Conservation (phyloP, 2,113 vertebrate genomes). For the Brachypodius melanocephalos region DNA sequence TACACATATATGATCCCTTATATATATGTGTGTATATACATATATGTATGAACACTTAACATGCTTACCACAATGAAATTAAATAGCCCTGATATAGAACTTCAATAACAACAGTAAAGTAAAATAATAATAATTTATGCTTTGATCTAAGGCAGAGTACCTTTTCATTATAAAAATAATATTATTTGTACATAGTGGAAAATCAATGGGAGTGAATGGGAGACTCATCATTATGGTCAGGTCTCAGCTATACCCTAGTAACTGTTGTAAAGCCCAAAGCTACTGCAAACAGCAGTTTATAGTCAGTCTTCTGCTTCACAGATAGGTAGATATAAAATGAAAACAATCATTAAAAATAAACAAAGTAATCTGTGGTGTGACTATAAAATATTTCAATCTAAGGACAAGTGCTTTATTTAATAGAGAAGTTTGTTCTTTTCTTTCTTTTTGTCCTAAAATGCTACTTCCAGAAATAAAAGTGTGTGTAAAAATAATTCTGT, state of each 20-base stretch:
- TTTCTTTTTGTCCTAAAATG: not conserved
- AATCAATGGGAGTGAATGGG: not conserved
- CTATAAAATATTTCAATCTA: not conserved
- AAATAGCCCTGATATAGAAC: not conserved
- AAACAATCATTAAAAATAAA: not conserved
- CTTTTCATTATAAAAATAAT: not conserved
- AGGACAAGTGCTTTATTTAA: not conserved
- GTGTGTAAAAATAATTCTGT: slow-evolving; percentile 19
- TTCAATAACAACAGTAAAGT: not conserved
- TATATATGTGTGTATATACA: not conserved
- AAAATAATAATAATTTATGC: not conserved
- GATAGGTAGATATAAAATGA: not conserved
- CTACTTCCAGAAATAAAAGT: slow-evolving; percentile 9
- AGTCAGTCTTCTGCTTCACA: not conserved
- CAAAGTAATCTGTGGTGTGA: not conserved
- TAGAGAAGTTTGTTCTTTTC: not conserved
- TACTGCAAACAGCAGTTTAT: not conserved
- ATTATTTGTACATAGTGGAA: not conserved
- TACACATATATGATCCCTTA: not conserved
- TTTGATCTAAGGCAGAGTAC: not conserved
- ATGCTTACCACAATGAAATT: not conserved
- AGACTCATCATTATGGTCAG: not conserved
- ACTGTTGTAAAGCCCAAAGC: not conserved
- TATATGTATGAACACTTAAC: not conserved
- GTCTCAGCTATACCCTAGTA: not conserved